Evolutionary conservation across 2,113 vertebrate species (phyloP).

Genomic region (Vombatus ursinus): DNA sequence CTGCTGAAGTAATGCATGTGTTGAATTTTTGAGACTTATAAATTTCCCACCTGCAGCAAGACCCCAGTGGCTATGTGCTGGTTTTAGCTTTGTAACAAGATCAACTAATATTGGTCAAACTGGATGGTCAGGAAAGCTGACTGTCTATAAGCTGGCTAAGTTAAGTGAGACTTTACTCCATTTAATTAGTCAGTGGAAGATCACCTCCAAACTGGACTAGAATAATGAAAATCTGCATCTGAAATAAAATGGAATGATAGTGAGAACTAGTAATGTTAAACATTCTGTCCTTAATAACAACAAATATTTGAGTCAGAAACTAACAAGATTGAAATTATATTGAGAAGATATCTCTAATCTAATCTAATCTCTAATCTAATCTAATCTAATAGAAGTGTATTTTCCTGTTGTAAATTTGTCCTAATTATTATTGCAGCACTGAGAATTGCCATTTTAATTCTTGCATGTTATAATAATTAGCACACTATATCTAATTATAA

Average conservation of each 20-base stretch:
- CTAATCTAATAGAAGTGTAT: neutral
- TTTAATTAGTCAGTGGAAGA: neutral
- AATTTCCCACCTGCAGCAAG: neutral
- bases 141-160: neutral
- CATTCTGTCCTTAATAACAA: neutral
- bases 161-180: neutral
- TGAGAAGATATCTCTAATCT: neutral
- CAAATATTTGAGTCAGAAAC: neutral
- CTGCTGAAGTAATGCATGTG: neutral
- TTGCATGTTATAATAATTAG: conserved; percentile 3
- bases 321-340: neutral
- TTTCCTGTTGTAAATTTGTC: neutral
- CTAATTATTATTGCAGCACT: neutral
- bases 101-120: neutral
- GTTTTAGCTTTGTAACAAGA: neutral
- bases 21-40: neutral
- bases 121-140: neutral
- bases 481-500: conserved; percentile 12
- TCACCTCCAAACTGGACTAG: neutral
- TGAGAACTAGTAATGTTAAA: neutral
- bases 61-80: neutral
- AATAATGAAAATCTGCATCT: neutral
- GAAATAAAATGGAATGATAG: neutral
- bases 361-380: too few species aligned
- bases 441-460: neutral